These are phyloP conservation scores for Eristalinus aeneus DNA, from an alignment of 2,888 invertebrate genomes.

Conservation along the genomic window DNA sequence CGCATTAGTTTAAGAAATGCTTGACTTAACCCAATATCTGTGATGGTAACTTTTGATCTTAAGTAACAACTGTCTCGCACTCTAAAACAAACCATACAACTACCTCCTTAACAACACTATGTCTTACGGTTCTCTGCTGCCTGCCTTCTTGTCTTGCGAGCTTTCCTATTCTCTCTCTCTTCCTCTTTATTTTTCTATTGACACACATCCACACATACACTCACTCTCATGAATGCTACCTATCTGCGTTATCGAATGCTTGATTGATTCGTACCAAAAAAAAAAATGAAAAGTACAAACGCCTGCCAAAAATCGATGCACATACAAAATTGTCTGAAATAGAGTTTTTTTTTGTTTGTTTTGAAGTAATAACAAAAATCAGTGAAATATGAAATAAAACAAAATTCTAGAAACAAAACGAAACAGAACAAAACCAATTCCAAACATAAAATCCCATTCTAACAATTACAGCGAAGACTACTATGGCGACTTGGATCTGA, in stretches of 20 bases:
- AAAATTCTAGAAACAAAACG: constrained; percentile 33
- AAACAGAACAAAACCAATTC: constrained; percentile 55
- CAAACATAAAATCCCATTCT: constrained; percentile 66
- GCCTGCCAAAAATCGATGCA: constrained; percentile 58
- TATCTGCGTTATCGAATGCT: constrained; percentile 47
- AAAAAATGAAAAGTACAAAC: constrained; percentile 35
- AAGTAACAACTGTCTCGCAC: not conserved
- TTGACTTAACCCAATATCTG: not conserved
- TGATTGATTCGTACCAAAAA: constrained; percentile 18
- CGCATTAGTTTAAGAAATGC: constrained; percentile 6
- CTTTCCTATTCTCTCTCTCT: constrained; percentile 77
- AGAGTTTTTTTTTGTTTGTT: not conserved
- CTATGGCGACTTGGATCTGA: constrained; percentile 96
- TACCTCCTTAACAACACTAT: not conserved
- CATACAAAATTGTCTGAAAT: constrained; percentile 48
- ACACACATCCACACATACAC: not conserved
- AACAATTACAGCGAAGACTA: constrained; percentile 94
- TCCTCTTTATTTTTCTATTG: constrained; percentile 72
- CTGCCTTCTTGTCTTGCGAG: not conserved
- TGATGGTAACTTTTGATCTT: not conserved
- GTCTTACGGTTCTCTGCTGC: not conserved
- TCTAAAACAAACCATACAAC: not conserved
- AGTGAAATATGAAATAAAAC: constrained; percentile 13
- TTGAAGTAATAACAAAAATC: not conserved
- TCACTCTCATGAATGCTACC: constrained; percentile 21